Base-by-base conservation (phyloP, 1,140 invertebrate genomes). In the Portunus trituberculatus region DNA sequence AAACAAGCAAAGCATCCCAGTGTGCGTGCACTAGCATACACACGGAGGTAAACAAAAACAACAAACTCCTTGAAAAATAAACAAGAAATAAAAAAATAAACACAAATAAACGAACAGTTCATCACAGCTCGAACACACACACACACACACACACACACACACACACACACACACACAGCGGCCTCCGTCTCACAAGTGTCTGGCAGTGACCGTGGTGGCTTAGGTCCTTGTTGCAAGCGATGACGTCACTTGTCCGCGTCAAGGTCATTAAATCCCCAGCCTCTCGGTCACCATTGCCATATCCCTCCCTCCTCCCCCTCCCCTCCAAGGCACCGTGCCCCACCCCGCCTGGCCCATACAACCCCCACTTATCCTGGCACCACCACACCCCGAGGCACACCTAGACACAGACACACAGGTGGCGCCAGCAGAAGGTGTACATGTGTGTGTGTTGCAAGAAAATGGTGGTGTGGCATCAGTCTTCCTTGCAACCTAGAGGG, bases 201-300 rank as follows among this genome's bases (percentile, higher is more conserved):
- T 93, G 92, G 83, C 28, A 31, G 39, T 31, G 45, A 25, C 20
- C 48, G 3, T 20, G 8, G 93, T 3, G 52, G 93, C 25, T 76
- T 94, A 94, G 28, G 93, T 46, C 93, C 87, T 46, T 94, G 29
- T 90, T 91, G 93, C 87, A 48, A 82, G 32, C 87, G 87, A 28
- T 90, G 87, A 91, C 87, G 87, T 90, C 87, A 90, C 87, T 20
- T 83, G 84, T 39, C 87, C 45, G 87, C 90, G 87, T 94, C 93
- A 94, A 94, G 93, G 93, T 94, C 93, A 94, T 94, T 94, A 94
- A 94, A 94, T 94, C 52, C 87, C 93, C 93, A 59, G 32, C 93
- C 48, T 59, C 82, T 25, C 83, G n/a, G 86, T 32, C 84, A 32
- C 84, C 84, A 87, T 87, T 46, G 14, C 39, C 84, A 87, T 2